These are phyloP conservation scores for Entomyzon cyanotis DNA, from an alignment of 2,113 vertebrate species.

Conservation along the genomic window DNA sequence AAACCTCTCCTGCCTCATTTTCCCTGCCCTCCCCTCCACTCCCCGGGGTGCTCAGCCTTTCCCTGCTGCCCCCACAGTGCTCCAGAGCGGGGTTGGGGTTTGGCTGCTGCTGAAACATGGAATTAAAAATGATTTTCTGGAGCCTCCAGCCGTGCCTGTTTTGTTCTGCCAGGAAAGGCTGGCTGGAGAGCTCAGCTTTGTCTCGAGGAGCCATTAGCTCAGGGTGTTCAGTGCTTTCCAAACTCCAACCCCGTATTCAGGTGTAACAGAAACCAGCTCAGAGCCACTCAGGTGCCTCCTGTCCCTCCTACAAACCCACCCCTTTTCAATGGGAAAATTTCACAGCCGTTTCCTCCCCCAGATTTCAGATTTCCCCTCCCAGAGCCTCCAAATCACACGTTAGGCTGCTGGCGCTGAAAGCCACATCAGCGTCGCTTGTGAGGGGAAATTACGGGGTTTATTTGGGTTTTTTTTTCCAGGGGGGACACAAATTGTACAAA, in stretches of 20 bases:
- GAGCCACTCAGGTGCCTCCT: not conserved
- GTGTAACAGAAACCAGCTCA: not conserved
- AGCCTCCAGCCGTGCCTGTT: not conserved
- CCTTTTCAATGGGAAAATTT: slow-evolving; percentile 23
- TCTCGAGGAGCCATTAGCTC: not conserved
- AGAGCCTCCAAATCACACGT: slow-evolving; percentile 17
- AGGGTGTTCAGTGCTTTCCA: slow-evolving; percentile 2
- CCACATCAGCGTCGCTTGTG: not conserved
- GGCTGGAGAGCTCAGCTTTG: slow-evolving; percentile 14
- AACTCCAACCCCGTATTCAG: not conserved
- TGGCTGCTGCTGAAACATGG: not conserved
- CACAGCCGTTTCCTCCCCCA: not conserved
- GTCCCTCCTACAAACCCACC: too few species aligned
- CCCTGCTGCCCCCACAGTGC: not conserved
- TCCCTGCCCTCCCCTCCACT: not conserved
- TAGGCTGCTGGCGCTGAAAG: slow-evolving; percentile 40
- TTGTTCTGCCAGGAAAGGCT: not conserved
- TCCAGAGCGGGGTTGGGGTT: not conserved
- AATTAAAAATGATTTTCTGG: not conserved
- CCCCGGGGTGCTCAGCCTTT: not conserved
- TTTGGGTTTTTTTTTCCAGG: not conserved
- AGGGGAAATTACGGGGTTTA: not conserved
- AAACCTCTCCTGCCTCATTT: not conserved
- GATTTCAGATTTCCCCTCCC: slow-evolving; percentile 2
- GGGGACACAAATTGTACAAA: slow-evolving; percentile 21